Evolutionary conservation across 2,888 invertebrate genomes (phyloP).

Genomic region (Hirtodrosophila duncani): DNA sequence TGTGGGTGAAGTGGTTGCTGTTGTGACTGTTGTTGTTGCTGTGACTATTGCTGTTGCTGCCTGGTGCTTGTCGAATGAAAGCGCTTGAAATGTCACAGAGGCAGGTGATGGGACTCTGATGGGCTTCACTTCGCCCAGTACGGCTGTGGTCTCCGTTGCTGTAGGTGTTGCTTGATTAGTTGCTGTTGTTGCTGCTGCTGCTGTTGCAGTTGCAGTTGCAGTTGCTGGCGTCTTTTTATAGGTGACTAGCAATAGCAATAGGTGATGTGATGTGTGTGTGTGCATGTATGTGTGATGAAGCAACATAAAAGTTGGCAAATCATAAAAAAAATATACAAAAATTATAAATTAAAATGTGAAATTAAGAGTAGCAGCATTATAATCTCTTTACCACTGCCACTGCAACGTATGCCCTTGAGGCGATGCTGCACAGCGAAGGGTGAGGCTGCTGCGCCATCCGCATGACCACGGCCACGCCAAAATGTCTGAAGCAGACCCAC

Average conservation of each 20-base stretch:
- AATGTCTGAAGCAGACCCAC: slow-evolving; percentile 72
- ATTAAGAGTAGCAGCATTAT: background rate
- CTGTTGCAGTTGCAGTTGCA: slow-evolving; percentile 41
- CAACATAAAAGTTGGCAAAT: slow-evolving; percentile 19
- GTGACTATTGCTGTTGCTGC: slow-evolving; percentile 24
- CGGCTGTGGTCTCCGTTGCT: slow-evolving; percentile 12
- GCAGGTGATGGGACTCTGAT: slow-evolving; percentile 63
- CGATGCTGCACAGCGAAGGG: slow-evolving; percentile 73
- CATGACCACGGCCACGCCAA: slow-evolving; percentile 60
- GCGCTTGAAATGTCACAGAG: slow-evolving; percentile 71
- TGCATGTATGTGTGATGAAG: slow-evolving; percentile 6
- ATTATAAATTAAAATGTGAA: slow-evolving; percentile 36
- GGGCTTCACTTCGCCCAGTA: slow-evolving; percentile 37
- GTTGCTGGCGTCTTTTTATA: slow-evolving; percentile 85
- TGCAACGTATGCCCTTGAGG: slow-evolving; percentile 76
- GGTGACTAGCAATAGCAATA: slow-evolving; percentile 82
- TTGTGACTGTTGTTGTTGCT: slow-evolving; percentile 11
- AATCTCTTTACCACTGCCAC: slow-evolving; percentile 75
- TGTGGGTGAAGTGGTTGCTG: background rate
- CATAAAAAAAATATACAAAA: slow-evolving; percentile 33
- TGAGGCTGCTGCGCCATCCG: slow-evolving; percentile 42
- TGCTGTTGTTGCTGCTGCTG: slow-evolving; percentile 27
- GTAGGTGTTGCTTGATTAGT: slow-evolving; percentile 21
- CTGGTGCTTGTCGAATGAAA: slow-evolving; percentile 55
- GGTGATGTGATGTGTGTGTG: slow-evolving; percentile 25